Evolutionary conservation across 2,888 invertebrate species (phyloP), one percentile per base, ranked within the genome.

Genomic region (Tupiocoris notatus): DNA sequence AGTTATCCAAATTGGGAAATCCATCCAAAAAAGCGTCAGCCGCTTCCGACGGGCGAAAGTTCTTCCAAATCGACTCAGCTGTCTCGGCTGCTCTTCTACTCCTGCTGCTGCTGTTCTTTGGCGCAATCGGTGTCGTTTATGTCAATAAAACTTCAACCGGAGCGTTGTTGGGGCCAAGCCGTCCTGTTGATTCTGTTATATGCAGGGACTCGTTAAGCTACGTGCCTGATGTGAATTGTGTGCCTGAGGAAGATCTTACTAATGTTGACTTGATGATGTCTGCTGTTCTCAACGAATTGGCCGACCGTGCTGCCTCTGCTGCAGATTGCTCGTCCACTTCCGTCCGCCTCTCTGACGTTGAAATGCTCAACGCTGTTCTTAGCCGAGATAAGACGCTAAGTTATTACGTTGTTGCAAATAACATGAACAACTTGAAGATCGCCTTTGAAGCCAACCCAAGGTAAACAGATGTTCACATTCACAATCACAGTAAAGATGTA

Each of bases 41-140:
- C 2, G 16, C 63, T 17, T 54, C 66, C 1, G 78, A 78, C 62
- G 58, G 62, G 18, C 76, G 78, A 76, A 73, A 73, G 12, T 23
- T n/a, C n/a, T 64, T 59, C 24, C 39, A 39, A 39, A 58, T 77
- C 24, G 79, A 79, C 58, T 76, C 76, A 7, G 76, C 79, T 2
- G 39, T 77, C 18, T 79, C 79, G 12, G 76, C 77, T 23, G 39
- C 74, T n/a, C 68, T 79, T 9, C 61, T 79, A 21, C 3, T 73
- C 22, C 24, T 73, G 16, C 66, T 79, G 56, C 54, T 75, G 6
- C 54, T 76, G 18, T 79, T 79, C 64, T 79, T 79, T 39, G 64
- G 70, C 20, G 66, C 75, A 22, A 71, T 79, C 22, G 79, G 77
- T 16, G 63, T 77, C 22, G 75, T 77, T 6, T 79, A 79, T n/a